Conservation (phyloP, 2,797 vertebrate species). For the Lerista edwardsae region DNA sequence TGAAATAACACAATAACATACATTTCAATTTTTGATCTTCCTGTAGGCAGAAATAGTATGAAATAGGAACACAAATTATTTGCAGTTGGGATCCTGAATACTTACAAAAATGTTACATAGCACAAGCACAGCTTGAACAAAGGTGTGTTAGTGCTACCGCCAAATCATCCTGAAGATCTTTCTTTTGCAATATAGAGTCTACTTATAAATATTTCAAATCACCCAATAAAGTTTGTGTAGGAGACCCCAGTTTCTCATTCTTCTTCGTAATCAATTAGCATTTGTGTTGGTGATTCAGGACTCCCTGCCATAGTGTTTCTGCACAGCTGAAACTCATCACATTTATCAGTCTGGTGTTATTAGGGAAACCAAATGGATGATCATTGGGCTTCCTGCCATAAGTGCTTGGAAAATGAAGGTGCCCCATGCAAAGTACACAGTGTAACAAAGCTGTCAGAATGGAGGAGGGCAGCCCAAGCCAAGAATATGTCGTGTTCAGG, state of each 20-base stretch:
- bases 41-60: not conserved
- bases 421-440: slow-evolving; percentile 62
- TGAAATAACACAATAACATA: not conserved
- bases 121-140: not conserved
- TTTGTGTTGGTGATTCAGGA: not conserved
- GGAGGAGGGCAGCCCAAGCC: slow-evolving; percentile 62
- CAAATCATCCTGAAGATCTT: not conserved
- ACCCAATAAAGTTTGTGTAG: not conserved
- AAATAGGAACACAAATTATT: not conserved
- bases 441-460: slow-evolving; percentile 65
- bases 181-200: not conserved
- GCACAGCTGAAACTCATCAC: slow-evolving; percentile 53
- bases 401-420: slow-evolving; percentile 64
- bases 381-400: slow-evolving; percentile 59
- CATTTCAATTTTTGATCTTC: not conserved
- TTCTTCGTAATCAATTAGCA: slow-evolving; percentile 14
- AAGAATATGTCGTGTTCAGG: slow-evolving; percentile 63
- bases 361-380: slow-evolving; percentile 61
- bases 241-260: not conserved
- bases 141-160: not conserved
- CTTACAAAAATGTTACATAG: not conserved
- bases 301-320: slow-evolving; percentile 16
- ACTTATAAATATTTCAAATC: not conserved
- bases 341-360: slow-evolving; percentile 51
- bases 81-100: not conserved